Percentiles rank a stretch among this genome's conserved stretches.
These are phyloP conservation scores for Galeopterus variegatus DNA, from an alignment of 2,113 vertebrate genomes.

Conservation along the genomic window DNA sequence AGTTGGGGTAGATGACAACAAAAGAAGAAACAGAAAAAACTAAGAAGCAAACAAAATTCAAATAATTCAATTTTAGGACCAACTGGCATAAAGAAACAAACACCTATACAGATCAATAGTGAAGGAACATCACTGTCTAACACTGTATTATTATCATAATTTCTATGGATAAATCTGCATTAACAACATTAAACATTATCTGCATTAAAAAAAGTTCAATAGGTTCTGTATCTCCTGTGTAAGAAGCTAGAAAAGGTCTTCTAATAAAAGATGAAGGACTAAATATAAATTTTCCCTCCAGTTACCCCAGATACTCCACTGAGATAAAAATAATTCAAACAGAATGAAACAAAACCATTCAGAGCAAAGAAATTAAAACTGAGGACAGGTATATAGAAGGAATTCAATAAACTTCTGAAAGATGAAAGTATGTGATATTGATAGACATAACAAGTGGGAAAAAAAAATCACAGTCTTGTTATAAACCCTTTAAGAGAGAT, in stretches of 20 bases:
- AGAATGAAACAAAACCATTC: not conserved
- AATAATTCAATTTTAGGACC: not conserved
- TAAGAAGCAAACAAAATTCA: slow-evolving; percentile 47
- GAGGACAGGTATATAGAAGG: not conserved
- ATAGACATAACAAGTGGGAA: not conserved
- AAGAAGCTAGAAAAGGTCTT: slow-evolving; percentile 25
- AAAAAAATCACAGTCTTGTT: not conserved
- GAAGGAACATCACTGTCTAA: slow-evolving; percentile 12
- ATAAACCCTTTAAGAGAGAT: not conserved
- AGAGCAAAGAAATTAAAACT: slow-evolving; percentile 40
- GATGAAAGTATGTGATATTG: not conserved
- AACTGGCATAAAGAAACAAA: slow-evolving; percentile 1
- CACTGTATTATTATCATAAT: not conserved
- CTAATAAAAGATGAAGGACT: not conserved
- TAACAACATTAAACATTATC: not conserved
- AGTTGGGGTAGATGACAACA: not conserved
- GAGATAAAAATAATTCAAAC: slow-evolving; percentile 57
- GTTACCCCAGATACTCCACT: not conserved
- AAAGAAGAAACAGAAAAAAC: slow-evolving; percentile 21
- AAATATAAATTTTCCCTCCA: slow-evolving; percentile 19
- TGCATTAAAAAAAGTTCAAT: not conserved
- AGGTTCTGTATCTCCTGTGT: not conserved
- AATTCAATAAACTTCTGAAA: slow-evolving; percentile 46
- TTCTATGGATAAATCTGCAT: not conserved
- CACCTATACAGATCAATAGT: not conserved